phyloP scores from a whole-genome alignment of 2,888 invertebrate species.

The Girardia tigrina region DNA sequence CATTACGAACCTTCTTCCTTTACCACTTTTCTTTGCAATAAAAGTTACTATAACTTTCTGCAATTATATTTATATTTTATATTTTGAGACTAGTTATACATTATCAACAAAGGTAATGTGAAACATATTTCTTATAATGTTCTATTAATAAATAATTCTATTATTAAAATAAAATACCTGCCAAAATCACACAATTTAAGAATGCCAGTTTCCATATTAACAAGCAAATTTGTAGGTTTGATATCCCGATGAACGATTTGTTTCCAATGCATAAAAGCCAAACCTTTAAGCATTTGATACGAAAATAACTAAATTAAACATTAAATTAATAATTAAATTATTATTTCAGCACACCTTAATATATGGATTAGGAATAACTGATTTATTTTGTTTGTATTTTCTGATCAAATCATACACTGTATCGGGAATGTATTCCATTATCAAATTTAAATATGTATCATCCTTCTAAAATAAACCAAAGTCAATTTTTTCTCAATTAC shows the following conservation, averaged over 20 bases:
- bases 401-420: conserved; percentile 99
- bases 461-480: conserved; percentile 27
- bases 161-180: conserved; percentile 43
- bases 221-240: conserved; percentile 23
- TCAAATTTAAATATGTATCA: conserved; percentile 99
- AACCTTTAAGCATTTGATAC: conserved; percentile 70
- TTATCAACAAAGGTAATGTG: too few species aligned
- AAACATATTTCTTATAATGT: too few species aligned
- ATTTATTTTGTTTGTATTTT: conserved; percentile 98
- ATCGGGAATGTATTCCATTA: conserved; percentile 99
- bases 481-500: too few species aligned
- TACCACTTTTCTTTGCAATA: too few species aligned
- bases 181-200: conserved; percentile 98
- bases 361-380: conserved; percentile 60
- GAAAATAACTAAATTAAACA: conserved; percentile 93
- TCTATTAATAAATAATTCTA: too few species aligned
- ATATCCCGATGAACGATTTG: background rate
- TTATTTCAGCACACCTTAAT: background rate
- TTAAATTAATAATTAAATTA: conserved; percentile 53
- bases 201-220: conserved; percentile 85
- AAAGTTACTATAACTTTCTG: too few species aligned
- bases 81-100: too few species aligned
- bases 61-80: too few species aligned
- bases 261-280: conserved; percentile 3
- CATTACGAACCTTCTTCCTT: too few species aligned